phyloP scores from a whole-genome alignment of 2,113 vertebrate species.

The Coptodon rendalli region DNA sequence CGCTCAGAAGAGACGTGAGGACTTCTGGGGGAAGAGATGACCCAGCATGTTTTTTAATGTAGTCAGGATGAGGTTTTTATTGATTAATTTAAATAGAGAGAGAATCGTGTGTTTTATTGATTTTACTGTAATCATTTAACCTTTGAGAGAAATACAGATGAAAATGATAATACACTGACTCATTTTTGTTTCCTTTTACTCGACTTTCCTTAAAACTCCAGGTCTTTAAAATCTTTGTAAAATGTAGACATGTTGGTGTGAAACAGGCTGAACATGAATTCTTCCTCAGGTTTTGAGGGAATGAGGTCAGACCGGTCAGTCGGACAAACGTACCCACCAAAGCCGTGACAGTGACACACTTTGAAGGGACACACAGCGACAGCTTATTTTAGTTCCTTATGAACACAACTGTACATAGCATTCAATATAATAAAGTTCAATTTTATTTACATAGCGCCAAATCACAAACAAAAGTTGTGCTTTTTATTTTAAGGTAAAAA shows the following conservation, averaged over 20 bases:
- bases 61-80: not conserved
- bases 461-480: not conserved
- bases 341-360: not conserved
- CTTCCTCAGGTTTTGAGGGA: not conserved
- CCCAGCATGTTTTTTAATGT: not conserved
- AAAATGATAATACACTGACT: not conserved
- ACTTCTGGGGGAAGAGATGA: slow-evolving; percentile 60
- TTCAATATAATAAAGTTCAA: not conserved
- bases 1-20: slow-evolving; percentile 40
- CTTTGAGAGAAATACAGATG: not conserved
- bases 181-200: not conserved
- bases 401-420: not conserved
- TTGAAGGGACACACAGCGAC: not conserved
- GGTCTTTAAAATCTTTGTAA: not conserved
- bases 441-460: not conserved
- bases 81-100: not conserved
- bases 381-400: not conserved
- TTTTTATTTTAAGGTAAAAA: not conserved
- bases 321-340: not conserved
- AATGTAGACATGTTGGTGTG: not conserved
- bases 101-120: not conserved
- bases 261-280: not conserved
- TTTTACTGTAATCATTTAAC: not conserved
- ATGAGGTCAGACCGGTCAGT: not conserved
- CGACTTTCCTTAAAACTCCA: not conserved